Percentiles rank a stretch among this genome's conserved stretches.
These are phyloP conservation scores for Siphlonurus alternatus DNA, from an alignment of 2,888 invertebrate genomes.

Conservation along the genomic window DNA sequence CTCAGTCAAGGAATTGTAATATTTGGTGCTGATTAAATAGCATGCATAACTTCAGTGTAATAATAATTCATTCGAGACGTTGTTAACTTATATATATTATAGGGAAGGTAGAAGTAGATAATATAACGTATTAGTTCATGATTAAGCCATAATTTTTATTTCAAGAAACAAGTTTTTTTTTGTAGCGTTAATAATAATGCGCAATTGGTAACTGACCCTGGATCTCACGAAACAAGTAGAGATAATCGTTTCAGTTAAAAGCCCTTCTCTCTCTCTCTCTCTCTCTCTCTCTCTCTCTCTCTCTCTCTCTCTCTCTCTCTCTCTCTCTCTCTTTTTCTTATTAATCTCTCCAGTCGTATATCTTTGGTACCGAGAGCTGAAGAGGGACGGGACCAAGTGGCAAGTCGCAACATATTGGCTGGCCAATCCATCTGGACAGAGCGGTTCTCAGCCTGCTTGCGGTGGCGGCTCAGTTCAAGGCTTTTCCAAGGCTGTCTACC, in stretches of 20 bases:
- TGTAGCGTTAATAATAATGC: too few species aligned
- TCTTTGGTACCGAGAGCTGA: too few species aligned
- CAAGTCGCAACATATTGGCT: too few species aligned
- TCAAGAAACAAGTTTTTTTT: too few species aligned
- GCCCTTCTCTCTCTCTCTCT: not conserved
- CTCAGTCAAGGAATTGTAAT: slow-evolving; percentile 9
- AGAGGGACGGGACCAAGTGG: too few species aligned
- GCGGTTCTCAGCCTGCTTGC: not conserved
- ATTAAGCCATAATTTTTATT: too few species aligned
- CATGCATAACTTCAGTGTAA: too few species aligned
- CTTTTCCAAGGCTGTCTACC: not conserved
- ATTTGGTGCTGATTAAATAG: not conserved
- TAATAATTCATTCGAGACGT: too few species aligned
- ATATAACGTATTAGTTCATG: too few species aligned
- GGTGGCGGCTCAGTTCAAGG: not conserved
- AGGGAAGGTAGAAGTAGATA: too few species aligned
- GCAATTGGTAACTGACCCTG: not conserved
- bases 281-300: not conserved
- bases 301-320: not conserved
- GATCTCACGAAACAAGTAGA: not conserved
- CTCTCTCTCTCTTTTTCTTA: not conserved
- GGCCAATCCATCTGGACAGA: too few species aligned
- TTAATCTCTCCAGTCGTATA: not conserved
- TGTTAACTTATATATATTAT: too few species aligned
- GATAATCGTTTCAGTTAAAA: not conserved